Conservation (phyloP, 1,140 invertebrate genomes). For the Oedothorax gibbosus region DNA sequence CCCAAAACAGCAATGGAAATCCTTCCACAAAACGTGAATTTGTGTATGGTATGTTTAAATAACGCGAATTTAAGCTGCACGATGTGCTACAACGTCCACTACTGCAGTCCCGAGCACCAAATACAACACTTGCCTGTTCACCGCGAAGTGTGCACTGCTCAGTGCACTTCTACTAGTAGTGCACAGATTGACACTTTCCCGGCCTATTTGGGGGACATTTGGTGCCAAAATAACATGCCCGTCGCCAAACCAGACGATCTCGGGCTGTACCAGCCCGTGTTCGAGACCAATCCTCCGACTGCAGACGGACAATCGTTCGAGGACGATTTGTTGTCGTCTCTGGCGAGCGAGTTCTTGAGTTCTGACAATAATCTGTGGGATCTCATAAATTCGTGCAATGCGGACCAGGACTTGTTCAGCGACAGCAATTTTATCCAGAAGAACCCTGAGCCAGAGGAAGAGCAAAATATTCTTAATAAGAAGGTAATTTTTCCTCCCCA, state of each 20-base stretch:
- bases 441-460: slow-evolving; percentile 10
- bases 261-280: background rate
- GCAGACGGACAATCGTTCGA: background rate
- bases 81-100: slow-evolving; percentile 78
- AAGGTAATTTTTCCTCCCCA: background rate
- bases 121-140: slow-evolving; percentile 81
- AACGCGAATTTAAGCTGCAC: slow-evolving; percentile 79
- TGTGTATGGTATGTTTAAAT: slow-evolving; percentile 77
- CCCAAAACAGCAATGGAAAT: background rate
- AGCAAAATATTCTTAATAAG: slow-evolving; percentile 28
- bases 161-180: background rate
- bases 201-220: slow-evolving; percentile 10
- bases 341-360: slow-evolving; percentile 44
- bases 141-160: slow-evolving; percentile 70
- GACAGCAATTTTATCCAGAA: background rate
- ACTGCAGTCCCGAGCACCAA: slow-evolving; percentile 84
- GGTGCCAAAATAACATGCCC: slow-evolving; percentile 30
- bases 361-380: slow-evolving; percentile 52
- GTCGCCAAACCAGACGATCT: background rate
- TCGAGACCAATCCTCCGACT: background rate
- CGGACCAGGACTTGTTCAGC: slow-evolving; percentile 10
- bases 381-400: slow-evolving; percentile 18
- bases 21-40: background rate
- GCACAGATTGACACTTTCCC: background rate
- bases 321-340: slow-evolving; percentile 46